Conservation (phyloP, 1,140 invertebrate species). For the Nilaparvata lugens region DNA sequence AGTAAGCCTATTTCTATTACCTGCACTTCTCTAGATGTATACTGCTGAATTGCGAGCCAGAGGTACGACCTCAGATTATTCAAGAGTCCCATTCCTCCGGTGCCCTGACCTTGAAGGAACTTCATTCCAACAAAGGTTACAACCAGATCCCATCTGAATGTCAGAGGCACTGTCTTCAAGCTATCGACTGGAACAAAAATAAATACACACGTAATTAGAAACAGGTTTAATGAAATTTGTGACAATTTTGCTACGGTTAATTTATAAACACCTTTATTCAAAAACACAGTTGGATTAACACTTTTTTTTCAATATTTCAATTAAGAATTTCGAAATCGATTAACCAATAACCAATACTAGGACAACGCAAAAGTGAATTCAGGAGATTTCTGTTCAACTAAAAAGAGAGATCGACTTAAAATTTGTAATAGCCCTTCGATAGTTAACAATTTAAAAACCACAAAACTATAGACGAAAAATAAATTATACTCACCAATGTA, state of each 20-base stretch:
- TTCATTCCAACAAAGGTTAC: slow-evolving; percentile 78
- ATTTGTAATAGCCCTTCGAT: too few species aligned
- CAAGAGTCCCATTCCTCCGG: slow-evolving; percentile 82
- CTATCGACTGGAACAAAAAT: slow-evolving; percentile 58
- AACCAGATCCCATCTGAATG: slow-evolving; percentile 82
- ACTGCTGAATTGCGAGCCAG: slow-evolving; percentile 94
- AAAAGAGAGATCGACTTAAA: too few species aligned
- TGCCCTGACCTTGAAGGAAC: slow-evolving; percentile 87
- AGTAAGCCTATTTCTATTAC: slow-evolving; percentile 35
- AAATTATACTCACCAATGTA: slow-evolving; percentile 47
- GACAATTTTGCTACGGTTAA: too few species aligned
- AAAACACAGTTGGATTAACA: too few species aligned
- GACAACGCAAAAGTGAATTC: too few species aligned
- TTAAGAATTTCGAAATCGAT: too few species aligned
- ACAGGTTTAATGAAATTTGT: neutral
- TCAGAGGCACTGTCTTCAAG: slow-evolving; percentile 43
- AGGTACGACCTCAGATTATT: slow-evolving; percentile 85
- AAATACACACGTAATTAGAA: slow-evolving; percentile 14
- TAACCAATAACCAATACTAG: too few species aligned
- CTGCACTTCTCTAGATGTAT: slow-evolving; percentile 85
- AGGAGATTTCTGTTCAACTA: too few species aligned
- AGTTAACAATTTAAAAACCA: too few species aligned
- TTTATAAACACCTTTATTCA: too few species aligned
- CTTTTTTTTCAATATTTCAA: too few species aligned
- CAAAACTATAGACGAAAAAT: too few species aligned